Conservation (phyloP, 2,888 invertebrate genomes). For the Synanthedon tipuliformis region DNA sequence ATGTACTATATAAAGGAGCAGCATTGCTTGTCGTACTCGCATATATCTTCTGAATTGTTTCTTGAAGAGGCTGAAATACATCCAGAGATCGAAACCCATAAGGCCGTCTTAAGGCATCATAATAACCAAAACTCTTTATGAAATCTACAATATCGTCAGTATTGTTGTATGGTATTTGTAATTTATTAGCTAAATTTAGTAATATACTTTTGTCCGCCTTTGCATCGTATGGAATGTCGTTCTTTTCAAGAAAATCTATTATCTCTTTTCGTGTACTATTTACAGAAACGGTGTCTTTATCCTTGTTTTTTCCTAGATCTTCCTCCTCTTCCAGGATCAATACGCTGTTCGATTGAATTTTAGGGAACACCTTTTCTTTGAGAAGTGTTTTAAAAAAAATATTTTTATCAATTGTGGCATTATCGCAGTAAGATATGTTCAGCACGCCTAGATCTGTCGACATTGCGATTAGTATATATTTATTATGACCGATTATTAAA, state of each 20-base stretch:
- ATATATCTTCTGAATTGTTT: too few relatives aligned
- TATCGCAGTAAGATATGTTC: too few relatives aligned
- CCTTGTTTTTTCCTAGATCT: neutral
- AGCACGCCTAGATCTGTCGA: neutral
- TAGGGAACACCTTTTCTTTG: constrained; percentile 1
- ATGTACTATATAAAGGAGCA: too few relatives aligned
- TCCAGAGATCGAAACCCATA: neutral
- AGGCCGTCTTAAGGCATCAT: neutral
- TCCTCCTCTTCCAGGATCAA: constrained; percentile 2
- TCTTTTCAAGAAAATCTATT: constrained; percentile 1
- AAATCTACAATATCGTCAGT: neutral
- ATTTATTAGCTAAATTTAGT: constrained; percentile 1
- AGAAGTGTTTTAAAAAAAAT: neutral
- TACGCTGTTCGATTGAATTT: constrained; percentile 1
- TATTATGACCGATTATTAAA: neutral
- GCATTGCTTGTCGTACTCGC: too few relatives aligned
- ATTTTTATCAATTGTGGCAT: too few relatives aligned
- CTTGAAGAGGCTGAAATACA: neutral
- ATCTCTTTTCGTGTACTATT: constrained; percentile 2
- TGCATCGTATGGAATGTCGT: constrained; percentile 2
- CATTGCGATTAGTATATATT: neutral
- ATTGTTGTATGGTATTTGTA: neutral
- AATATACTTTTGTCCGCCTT: constrained; percentile 3
- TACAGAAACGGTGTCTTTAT: neutral
- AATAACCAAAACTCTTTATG: constrained; percentile 1